These are phyloP conservation scores for Papilio polyxenes DNA, from an alignment of 1,140 invertebrate species.

Conservation along the genomic window DNA sequence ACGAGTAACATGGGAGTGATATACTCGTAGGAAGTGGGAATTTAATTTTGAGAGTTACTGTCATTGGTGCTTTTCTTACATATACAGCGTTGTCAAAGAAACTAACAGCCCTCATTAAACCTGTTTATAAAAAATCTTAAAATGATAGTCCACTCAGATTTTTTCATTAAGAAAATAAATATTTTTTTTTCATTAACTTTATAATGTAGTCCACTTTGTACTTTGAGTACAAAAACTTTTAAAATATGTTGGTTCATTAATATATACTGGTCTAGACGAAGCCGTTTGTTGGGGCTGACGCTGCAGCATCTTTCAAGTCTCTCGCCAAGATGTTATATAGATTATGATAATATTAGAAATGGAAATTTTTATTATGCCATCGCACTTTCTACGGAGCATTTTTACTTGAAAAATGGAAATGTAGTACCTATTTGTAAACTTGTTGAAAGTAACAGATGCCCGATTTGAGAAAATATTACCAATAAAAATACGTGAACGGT, in stretches of 20 bases:
- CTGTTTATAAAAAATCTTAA: neutral
- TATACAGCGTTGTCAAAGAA: neutral
- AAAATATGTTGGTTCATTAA: conserved; percentile 45
- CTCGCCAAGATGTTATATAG: conserved; percentile 27
- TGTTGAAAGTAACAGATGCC: neutral
- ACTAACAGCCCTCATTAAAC: neutral
- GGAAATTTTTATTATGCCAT: conserved; percentile 22
- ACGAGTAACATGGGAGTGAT: neutral
- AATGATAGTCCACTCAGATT: neutral
- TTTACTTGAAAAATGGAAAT: conserved; percentile 32
- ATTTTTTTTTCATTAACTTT: neutral
- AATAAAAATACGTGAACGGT: neutral
- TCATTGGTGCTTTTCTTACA: neutral
- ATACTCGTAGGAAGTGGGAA: neutral
- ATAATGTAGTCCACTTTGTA: neutral
- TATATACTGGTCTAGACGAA: conserved; percentile 59
- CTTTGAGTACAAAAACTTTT: conserved; percentile 21
- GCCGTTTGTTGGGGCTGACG: conserved; percentile 46
- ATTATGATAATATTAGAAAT: conserved; percentile 31
- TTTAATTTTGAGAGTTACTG: neutral
- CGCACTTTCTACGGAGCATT: neutral
- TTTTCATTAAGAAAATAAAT: conserved; percentile 5
- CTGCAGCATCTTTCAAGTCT: conserved; percentile 40
- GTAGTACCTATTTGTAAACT: neutral
- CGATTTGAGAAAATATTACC: neutral